Percentiles rank a stretch among this genome's conserved stretches.
phyloP scores from a whole-genome alignment of 2,797 vertebrate species.

The Scolopax bukidnonensis region DNA sequence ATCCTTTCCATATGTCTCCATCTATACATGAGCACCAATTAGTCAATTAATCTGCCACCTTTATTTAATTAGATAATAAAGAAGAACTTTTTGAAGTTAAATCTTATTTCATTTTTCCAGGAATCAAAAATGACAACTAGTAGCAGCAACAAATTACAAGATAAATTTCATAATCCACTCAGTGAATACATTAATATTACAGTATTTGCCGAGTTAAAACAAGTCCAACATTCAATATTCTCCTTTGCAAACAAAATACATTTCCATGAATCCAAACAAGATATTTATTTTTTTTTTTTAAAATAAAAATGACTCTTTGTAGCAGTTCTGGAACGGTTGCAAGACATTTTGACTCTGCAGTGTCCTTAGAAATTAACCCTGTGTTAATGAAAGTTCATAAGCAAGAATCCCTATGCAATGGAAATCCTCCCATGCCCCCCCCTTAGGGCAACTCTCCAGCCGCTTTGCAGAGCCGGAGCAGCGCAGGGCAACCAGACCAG shows the following conservation, averaged over 20 bases:
- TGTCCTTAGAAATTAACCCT: conserved; percentile 63
- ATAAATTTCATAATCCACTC: conserved; percentile 71
- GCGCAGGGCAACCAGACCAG: conserved; percentile 30
- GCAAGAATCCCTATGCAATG: conserved; percentile 38
- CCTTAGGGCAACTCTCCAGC: conserved; percentile 21
- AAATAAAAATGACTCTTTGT: not conserved
- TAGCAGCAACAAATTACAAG: conserved; percentile 68
- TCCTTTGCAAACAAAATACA: conserved; percentile 59
- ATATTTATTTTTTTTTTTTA: not conserved
- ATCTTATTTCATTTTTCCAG: conserved; percentile 54
- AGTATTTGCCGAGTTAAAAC: conserved; percentile 69
- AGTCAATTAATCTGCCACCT: conserved; percentile 69
- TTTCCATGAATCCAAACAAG: conserved; percentile 37
- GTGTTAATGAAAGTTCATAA: conserved; percentile 61
- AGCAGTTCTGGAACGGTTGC: conserved; percentile 22
- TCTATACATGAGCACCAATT: conserved; percentile 44
- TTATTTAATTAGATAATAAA: conserved; percentile 71
- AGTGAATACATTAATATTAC: conserved; percentile 68
- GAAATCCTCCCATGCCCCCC: conserved; percentile 34
- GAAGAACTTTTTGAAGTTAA: conserved; percentile 67
- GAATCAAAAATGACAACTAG: conserved; percentile 62
- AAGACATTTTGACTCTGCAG: conserved; percentile 47
- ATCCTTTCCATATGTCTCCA: conserved; percentile 64
- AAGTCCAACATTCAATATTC: conserved; percentile 56
- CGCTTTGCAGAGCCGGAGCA: not conserved